Base-by-base conservation (phyloP, 2,888 invertebrate genomes). In the Colostygia pectinataria region DNA sequence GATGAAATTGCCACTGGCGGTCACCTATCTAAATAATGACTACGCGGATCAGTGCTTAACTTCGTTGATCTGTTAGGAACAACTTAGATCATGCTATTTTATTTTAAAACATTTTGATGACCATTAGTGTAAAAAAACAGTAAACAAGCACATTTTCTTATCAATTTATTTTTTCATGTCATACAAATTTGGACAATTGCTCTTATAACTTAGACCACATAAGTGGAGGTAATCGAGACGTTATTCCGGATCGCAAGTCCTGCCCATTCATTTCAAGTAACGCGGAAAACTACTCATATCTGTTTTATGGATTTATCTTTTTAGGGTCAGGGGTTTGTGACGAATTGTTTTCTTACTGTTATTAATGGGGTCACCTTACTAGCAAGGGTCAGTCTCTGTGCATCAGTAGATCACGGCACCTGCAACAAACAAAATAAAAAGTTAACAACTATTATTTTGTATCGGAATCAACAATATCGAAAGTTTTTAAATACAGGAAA, bases 241-340 rank as follows among this genome's bases (percentile, higher is more conserved):
- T 85, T 83, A 84, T 82, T 81, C 77, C 81, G 72, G 74, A 75
- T 74, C 71, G 77, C 79, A 74, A 74, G 73, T 64, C 63, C 69
- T 76, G 70, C 70, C 77, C 74, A 74, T 67, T 71, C 74, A 61
- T 69, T 68, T 59, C 71, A 62, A 68, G 72, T 66, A 68, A 76
- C 71, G 70, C 71, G 75, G 69, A 80, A 71, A 80, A 75, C 72
- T 76, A 52, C 52, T 52, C 52, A 52, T 52, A 52, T 52, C 52
- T 46, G 46, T 46, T 52, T 52, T 52, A 52, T 52, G 52, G 52
- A 52, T 52, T 52, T 52, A 52, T 52, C 46, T 47, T 52, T 52
- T 52, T 45, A 45, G 38, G 52, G 38, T 38, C 46, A 42, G 42
- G 42, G 51, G 45, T 18, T 51, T 51, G 52, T 42, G 46, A 52